A percentile compares a stretch with the other conserved stretches of the same genome.
Conservation (phyloP, 37 sponge, comb jelly and placozoan genomes). For the Theonella swinhoei region DNA sequence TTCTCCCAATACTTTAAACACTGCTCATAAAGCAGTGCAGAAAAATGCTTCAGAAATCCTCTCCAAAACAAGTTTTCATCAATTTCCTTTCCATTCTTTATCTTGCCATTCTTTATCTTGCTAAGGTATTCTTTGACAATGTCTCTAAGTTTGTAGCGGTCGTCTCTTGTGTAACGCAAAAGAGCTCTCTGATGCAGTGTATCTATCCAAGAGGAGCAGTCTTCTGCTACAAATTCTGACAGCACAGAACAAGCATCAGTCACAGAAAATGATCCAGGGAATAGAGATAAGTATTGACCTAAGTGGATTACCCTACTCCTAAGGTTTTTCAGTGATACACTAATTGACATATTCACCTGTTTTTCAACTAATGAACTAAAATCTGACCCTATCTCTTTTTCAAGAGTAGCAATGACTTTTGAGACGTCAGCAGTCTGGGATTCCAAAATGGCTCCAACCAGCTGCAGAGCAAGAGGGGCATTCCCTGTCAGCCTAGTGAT, state of each 20-base stretch:
- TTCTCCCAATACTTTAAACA: not conserved
- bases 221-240: too few relatives aligned
- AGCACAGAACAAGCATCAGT: too few relatives aligned
- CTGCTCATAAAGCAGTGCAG: not conserved
- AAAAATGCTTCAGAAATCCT: too few relatives aligned
- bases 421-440: not conserved
- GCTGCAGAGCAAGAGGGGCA: conserved; percentile 42
- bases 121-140: not conserved
- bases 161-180: not conserved
- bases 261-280: conserved; percentile 30
- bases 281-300: conserved; percentile 2
- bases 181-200: too few relatives aligned
- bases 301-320: not conserved
- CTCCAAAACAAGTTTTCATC: too few relatives aligned
- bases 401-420: not conserved
- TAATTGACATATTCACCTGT: conserved; percentile 7
- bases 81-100: too few relatives aligned
- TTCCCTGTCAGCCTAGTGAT: conserved; percentile 32
- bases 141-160: not conserved
- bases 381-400: not conserved
- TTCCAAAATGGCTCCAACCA: conserved; percentile 15
- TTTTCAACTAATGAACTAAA: conserved; percentile 17
- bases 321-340: conserved; percentile 18
- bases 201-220: too few relatives aligned
- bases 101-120: too few relatives aligned